These are phyloP conservation scores for Dipodomys ordii DNA, from an alignment of 2,113 vertebrate species.

Conservation along the genomic window DNA sequence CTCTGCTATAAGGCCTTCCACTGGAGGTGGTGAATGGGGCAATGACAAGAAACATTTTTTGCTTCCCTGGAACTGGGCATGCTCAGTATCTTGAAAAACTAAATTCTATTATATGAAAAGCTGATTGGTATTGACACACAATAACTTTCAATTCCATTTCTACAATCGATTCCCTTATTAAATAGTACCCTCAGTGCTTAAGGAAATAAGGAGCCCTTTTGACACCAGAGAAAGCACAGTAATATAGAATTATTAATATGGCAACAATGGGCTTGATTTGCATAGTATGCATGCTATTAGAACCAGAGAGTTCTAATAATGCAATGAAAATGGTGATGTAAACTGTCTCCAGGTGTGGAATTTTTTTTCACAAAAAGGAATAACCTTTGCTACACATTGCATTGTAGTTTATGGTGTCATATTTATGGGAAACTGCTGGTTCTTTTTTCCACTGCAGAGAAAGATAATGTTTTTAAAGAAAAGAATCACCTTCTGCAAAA, in stretches of 20 bases:
- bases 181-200: neutral
- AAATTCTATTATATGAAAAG: neutral
- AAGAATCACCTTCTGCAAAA: conserved; percentile 49
- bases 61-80: neutral
- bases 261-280: neutral
- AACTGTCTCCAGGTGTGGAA: neutral
- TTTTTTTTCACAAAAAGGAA: neutral
- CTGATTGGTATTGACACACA: neutral
- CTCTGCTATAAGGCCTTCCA: too few relatives aligned
- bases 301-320: neutral
- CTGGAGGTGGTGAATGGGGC: too few relatives aligned
- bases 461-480: conserved; percentile 42
- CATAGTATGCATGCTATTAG: neutral
- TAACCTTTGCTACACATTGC: neutral
- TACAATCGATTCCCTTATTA: neutral
- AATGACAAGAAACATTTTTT: neutral
- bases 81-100: neutral
- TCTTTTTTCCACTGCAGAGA: conserved; percentile 1
- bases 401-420: neutral
- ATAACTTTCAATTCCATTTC: neutral
- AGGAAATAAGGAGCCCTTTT: neutral
- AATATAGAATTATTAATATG: conserved; percentile 30
- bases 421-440: neutral
- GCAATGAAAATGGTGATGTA: neutral
- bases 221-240: neutral